phyloP scores from a whole-genome alignment of 2,888 invertebrate species.

The Suillia variegata region DNA sequence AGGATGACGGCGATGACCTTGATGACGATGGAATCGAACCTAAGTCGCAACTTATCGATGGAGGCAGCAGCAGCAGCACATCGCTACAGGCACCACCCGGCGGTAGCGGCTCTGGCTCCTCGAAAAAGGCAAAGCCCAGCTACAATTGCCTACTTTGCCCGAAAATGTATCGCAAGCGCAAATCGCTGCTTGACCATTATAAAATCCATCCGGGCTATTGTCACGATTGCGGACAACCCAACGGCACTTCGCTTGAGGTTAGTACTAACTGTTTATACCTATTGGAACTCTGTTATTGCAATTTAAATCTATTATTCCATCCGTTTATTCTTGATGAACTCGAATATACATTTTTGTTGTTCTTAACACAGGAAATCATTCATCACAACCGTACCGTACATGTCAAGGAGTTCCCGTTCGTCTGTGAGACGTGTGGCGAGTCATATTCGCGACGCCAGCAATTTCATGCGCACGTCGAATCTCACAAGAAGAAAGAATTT shows the following conservation, averaged over 20 bases:
- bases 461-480: slow-evolving; percentile 60
- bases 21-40: slow-evolving; percentile 51
- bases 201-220: slow-evolving; percentile 61
- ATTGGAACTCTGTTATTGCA: not conserved
- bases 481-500: slow-evolving; percentile 61
- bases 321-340: too few species aligned
- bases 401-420: slow-evolving; percentile 60
- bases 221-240: slow-evolving; percentile 59
- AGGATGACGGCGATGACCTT: slow-evolving; percentile 51
- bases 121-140: slow-evolving; percentile 57
- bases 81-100: slow-evolving; percentile 51
- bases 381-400: slow-evolving; percentile 59
- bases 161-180: slow-evolving; percentile 59
- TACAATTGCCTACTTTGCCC: slow-evolving; percentile 58
- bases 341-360: too few species aligned
- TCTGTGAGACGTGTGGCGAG: slow-evolving; percentile 60
- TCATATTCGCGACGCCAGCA: slow-evolving; percentile 60
- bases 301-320: slow-evolving; percentile 1
- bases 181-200: slow-evolving; percentile 59
- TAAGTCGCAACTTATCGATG: slow-evolving; percentile 55
- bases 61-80: slow-evolving; percentile 55
- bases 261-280: slow-evolving; percentile 18
- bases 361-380: slow-evolving; percentile 52
- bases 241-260: slow-evolving; percentile 58
- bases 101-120: slow-evolving; percentile 37